Evolutionary conservation across 2,797 vertebrate species (phyloP), one percentile per base, ranked within the genome.

Genomic region (Ibycter americanus): DNA sequence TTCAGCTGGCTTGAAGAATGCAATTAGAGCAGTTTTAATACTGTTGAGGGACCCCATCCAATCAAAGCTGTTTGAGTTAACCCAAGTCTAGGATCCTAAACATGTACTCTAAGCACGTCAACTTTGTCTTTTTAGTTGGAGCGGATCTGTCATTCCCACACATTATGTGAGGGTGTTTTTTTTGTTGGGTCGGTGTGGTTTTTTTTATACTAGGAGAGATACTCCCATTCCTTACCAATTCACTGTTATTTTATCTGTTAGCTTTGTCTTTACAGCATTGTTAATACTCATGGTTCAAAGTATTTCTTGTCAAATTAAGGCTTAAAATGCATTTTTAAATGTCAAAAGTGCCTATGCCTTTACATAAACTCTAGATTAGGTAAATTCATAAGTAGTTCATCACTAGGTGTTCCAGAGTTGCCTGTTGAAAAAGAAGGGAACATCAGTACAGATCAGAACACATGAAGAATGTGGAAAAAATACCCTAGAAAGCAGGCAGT

Each of bases 1-100:
- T 98, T 99, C 98, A 98, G 96, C 94, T 98, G 98, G 98, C 98
- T 98, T 97, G 86, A 98, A 98, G 98, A 99, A 98, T 98, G 98
- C 98, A 99, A 98, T 99, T 98, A 98, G 98, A 97, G 97, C 81
- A 13, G 86, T 97, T 98, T 98, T 98, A 98, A 97, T 98, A 95
- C 97, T 97, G 96, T 38, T 94, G 96, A 91, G 98, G 98, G 98
- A 98, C 98, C 97, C 96, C 94, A 96, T 98, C 97, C 97, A 98
- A 95, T 97, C 97, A 97, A 97, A 97, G 96, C 97, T 94, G 74
- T 89, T 97, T 97, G 97, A 97, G 95, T 96, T 94, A 94, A 94
- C 95, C 97, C 97, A 82, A 97, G 96, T 87, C 93, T 95, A 96
- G 96, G 96, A 97, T 98, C 94, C 93, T 97, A 96, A 98, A 95